Evolutionary conservation across 1,140 invertebrate species (phyloP), one percentile per base, ranked within the genome.

Genomic region (Drosophila ohnishii): DNA sequence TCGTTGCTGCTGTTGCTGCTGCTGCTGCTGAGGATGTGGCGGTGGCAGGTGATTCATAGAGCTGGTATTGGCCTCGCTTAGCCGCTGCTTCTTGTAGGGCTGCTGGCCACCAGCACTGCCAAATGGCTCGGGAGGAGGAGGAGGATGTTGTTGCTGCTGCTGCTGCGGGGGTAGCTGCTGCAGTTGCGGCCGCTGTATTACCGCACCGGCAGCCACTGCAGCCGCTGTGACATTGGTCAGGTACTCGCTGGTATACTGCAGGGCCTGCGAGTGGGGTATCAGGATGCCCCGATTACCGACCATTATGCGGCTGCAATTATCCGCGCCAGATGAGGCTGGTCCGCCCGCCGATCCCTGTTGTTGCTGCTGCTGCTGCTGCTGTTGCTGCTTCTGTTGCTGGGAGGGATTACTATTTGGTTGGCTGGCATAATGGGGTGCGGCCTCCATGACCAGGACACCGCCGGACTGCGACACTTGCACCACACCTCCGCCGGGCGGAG

Each of bases 41-140:
- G 76, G 60, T 71, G 90, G 90, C 90, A 90, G 90, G 86, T 91
- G 89, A 86, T 90, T 91, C 64, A 93, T 65, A 30, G 60, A 74
- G 47, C 67, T 87, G 75, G 79, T 71, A 56, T 87, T 93, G 8
- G 92, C 79, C 53, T 95, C 95, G 16, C 93, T 93, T 35, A 96
- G 92, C 11, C 95, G 93, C 71, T 97, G 95, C 89, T 96, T 97
- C 90, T 96, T 96, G 92, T 95, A 95, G 51, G 95, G 94, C 67
- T 95, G 95, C 35, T 72, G 69, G 66, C 62, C 48, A 11, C 57
- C 44, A 58, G 95, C 64, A 11, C 48, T 78, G 58, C 61, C 86
- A 35, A 81, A 75, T 2, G 80, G 80, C 74, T 91, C 90, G 7
- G 90, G 78, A 39, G 85, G 85, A 48, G 90, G 78, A 39, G 85